These are phyloP conservation scores for Cuculus canorus DNA, from an alignment of 2,797 vertebrate species.

Conservation along the genomic window DNA sequence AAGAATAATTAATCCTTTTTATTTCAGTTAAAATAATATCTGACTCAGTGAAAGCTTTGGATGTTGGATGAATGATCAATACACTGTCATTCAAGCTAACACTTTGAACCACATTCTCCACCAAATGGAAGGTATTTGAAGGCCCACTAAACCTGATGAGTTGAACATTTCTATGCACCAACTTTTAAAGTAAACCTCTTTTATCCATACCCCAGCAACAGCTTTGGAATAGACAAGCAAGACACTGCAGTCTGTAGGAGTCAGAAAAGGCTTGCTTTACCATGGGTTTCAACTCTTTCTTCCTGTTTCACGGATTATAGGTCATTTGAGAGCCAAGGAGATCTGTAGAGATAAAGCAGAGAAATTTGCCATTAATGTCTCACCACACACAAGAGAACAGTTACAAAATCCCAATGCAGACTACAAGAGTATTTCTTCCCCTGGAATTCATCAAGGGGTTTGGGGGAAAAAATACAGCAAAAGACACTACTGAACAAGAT, in stretches of 20 bases:
- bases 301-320: not conserved
- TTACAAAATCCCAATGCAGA: not conserved
- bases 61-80: not conserved
- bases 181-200: not conserved
- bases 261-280: not conserved
- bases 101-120: not conserved
- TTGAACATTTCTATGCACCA: not conserved
- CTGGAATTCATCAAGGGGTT: not conserved
- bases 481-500: not conserved
- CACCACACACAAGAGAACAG: not conserved
- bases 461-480: not conserved
- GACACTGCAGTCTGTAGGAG: not conserved
- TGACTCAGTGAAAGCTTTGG: not conserved
- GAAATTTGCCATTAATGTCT: not conserved
- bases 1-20: not conserved
- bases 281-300: not conserved
- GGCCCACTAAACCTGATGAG: not conserved
- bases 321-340: slow-evolving; percentile 1
- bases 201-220: not conserved
- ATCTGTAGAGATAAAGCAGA: not conserved
- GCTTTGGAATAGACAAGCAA: not conserved
- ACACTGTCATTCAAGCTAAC: not conserved
- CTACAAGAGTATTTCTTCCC: not conserved
- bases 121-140: not conserved
- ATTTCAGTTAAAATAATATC: not conserved